Evolutionary conservation across 2,888 invertebrate genomes (phyloP), one percentile per base, ranked within the genome.

Genomic region (Epiblema foenella): DNA sequence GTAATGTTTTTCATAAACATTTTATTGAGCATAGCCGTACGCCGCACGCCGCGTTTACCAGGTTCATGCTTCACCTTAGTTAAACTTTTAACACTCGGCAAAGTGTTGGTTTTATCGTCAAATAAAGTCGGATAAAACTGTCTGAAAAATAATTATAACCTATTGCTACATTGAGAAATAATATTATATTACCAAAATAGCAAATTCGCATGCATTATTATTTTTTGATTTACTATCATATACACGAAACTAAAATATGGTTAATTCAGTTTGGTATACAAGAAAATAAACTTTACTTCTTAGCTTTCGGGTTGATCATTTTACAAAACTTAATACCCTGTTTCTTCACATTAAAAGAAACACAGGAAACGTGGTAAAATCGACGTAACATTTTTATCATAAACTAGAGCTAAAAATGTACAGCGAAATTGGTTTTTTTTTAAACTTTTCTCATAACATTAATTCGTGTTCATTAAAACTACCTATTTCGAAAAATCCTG

Each of bases 1-100:
- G 97, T 96, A 10, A 98, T 95, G 72, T 96, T 93, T 78, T 95
- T 94, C 97, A 97, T 97, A 79, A 97, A 97, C 62, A 97, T 82
- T 86, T 97, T 97, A 84, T 97, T 97, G 1, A 98, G 86, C 75
- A 97, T 95, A 0, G 94, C 89, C 24, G 95, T 89, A 78, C 97
- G 93, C 52, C 95, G 94, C 0, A 89, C 85, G 11, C 94, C 94
- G 12, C 92, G 89, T 59, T 95, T 94, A 12, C 93, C 91, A 37
- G 94, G 94, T 68, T 94, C 94, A 78, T 91, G 85, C 69, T 90
- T 85, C 18, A 90, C 90, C 78, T 90, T 93, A 1, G 89, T 86
- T 37, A 94, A 77, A 75, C 88, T 90, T 75, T 89, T 92, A 1
- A 90, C 73, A 75, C 85, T 85, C 4, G 91, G 91, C 77, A 93